Conservation (phyloP, 1,140 invertebrate genomes). For the Heterodera carotae region DNA sequence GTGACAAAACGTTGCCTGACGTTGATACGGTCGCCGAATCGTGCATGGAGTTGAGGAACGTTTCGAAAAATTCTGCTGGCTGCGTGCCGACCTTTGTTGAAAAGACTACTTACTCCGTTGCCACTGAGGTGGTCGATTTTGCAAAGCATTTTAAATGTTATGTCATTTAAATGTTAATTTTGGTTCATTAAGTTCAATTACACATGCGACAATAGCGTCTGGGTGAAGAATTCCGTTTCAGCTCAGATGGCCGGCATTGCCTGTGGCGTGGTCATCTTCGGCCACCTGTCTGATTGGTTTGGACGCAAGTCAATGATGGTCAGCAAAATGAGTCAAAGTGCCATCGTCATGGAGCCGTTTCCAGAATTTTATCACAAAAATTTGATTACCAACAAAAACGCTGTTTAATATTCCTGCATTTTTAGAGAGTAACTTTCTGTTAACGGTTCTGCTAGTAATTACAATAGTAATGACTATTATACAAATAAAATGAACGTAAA, state of each 20-base stretch:
- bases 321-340: too few species aligned
- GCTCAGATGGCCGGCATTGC: conserved; percentile 50
- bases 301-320: conserved; percentile 39
- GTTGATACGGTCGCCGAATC: too few species aligned
- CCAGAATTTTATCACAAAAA: too few species aligned
- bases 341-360: too few species aligned
- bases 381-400: too few species aligned
- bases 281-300: conserved; percentile 52
- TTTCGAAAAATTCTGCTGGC: neutral
- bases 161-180: conserved; percentile 26
- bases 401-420: too few species aligned
- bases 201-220: conserved; percentile 27
- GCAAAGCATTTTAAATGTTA: too few species aligned
- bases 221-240: conserved; percentile 41
- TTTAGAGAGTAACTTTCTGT: too few species aligned
- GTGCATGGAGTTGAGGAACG: too few species aligned
- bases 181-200: conserved; percentile 46
- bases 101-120: conserved; percentile 33
- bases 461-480: too few species aligned
- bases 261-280: conserved; percentile 48
- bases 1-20: conserved; percentile 11
- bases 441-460: too few species aligned
- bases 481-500: too few species aligned
- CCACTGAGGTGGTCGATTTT: conserved; percentile 36
- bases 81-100: conserved; percentile 24